These are phyloP conservation scores for Platycnemis pennipes DNA, from an alignment of 2,888 invertebrate genomes.

Conservation along the genomic window DNA sequence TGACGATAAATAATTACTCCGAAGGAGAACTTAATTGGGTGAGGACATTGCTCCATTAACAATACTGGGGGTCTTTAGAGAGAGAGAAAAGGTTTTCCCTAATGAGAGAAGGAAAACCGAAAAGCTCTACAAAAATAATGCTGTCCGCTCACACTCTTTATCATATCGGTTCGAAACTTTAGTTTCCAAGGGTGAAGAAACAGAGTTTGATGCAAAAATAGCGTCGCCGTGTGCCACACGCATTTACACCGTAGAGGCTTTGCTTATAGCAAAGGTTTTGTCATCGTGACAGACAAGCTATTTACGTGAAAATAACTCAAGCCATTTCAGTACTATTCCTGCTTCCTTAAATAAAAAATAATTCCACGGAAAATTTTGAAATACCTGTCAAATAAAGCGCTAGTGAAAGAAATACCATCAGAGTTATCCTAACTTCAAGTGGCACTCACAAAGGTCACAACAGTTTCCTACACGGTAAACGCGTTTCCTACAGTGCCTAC, in stretches of 20 bases:
- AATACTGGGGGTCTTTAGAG: not conserved
- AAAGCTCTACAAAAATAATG: not conserved
- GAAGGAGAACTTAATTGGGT: not conserved
- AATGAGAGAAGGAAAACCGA: not conserved
- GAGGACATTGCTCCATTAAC: not conserved
- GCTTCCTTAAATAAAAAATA: too few relatives aligned
- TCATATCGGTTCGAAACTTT: not conserved
- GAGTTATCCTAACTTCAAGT: too few relatives aligned
- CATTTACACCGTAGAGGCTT: not conserved
- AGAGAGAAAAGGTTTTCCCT: not conserved
- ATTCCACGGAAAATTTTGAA: too few relatives aligned
- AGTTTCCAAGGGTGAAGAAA: not conserved
- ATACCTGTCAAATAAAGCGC: too few relatives aligned
- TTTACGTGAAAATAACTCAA: too few relatives aligned
- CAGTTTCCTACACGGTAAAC: too few relatives aligned
- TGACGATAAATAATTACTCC: not conserved
- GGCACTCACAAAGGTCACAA: too few relatives aligned
- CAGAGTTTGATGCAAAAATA: not conserved
- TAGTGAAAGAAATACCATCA: too few relatives aligned
- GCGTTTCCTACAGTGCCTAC: too few relatives aligned
- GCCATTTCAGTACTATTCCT: too few relatives aligned
- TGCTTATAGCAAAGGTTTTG: too few relatives aligned
- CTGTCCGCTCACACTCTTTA: not conserved
- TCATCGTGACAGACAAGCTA: too few relatives aligned
- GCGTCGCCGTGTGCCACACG: not conserved